Percentiles rank a stretch among this genome's conserved stretches.
phyloP scores from a whole-genome alignment of 2,888 invertebrate genomes.

The Thumatha senex region DNA sequence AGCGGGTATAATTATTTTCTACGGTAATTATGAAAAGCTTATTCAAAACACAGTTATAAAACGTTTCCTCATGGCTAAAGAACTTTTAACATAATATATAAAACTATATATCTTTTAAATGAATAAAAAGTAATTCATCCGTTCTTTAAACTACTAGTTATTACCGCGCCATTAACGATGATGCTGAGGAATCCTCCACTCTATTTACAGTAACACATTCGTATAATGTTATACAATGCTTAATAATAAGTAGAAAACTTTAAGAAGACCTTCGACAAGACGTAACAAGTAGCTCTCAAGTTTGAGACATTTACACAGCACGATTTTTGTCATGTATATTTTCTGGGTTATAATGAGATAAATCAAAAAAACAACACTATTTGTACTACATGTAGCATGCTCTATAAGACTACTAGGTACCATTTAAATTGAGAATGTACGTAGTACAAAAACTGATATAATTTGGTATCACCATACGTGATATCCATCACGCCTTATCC shows the following conservation, averaged over 20 bases:
- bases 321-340: slow-evolving; percentile 27
- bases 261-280: slow-evolving; percentile 33
- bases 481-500: no score
- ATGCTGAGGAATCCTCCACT: slow-evolving; percentile 4
- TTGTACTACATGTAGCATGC: no score
- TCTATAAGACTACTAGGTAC: no score
- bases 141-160: background rate
- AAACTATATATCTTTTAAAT: background rate
- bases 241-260: slow-evolving; percentile 10
- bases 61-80: no score
- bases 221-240: slow-evolving; percentile 30
- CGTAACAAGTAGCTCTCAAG: slow-evolving; percentile 20
- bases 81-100: no score
- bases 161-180: slow-evolving; percentile 1
- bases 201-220: slow-evolving; percentile 54
- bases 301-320: slow-evolving; percentile 33
- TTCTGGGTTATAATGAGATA: no score
- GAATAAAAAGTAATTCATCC: background rate
- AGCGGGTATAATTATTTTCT: no score
- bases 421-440: no score
- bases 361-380: no score
- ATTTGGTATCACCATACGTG: no score
- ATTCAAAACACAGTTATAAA: background rate
- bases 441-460: no score
- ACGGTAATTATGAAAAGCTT: background rate